These are phyloP conservation scores for Drosophila quasianomalipes DNA, from an alignment of 2,888 invertebrate species.

Conservation along the genomic window DNA sequence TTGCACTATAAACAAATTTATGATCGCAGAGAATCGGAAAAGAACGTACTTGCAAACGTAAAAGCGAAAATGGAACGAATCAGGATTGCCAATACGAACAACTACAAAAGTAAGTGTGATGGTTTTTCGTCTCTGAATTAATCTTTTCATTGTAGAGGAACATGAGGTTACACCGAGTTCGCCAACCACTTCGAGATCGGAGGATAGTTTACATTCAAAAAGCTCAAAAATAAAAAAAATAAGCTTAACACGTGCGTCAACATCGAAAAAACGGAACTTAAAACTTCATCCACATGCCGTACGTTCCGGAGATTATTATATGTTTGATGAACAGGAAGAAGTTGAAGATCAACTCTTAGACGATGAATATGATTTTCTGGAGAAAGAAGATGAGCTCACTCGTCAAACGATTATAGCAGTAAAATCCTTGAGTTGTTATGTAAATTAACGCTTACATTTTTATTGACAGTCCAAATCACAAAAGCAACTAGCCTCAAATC, in stretches of 20 bases:
- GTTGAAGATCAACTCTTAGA: conserved; percentile 88
- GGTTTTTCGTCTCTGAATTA: background rate
- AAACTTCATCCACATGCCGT: conserved; percentile 93
- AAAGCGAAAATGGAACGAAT: conserved; percentile 97
- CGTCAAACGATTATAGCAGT: conserved; percentile 51
- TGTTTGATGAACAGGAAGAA: conserved; percentile 96
- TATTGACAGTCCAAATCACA: conserved; percentile 38
- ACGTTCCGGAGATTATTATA: conserved; percentile 99
- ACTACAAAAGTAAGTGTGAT: conserved; percentile 28
- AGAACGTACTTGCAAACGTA: conserved; percentile 93
- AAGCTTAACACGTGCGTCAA: conserved; percentile 12
- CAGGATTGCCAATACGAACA: conserved; percentile 93
- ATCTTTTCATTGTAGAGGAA: conserved; percentile 13
- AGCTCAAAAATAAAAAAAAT: background rate
- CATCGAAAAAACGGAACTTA: conserved; percentile 84
- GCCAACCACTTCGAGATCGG: background rate
- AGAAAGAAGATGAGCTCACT: conserved; percentile 60
- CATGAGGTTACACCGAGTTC: background rate
- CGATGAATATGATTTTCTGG: conserved; percentile 86
- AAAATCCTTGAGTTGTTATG: background rate
- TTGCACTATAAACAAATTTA: conserved; percentile 94
- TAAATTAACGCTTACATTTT: background rate
- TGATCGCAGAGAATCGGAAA: conserved; percentile 93
- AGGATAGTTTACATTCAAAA: background rate
- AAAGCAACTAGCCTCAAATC: background rate